phyloP scores from a whole-genome alignment of 2,888 invertebrate species.

The Melikaiella ostensackeni region DNA sequence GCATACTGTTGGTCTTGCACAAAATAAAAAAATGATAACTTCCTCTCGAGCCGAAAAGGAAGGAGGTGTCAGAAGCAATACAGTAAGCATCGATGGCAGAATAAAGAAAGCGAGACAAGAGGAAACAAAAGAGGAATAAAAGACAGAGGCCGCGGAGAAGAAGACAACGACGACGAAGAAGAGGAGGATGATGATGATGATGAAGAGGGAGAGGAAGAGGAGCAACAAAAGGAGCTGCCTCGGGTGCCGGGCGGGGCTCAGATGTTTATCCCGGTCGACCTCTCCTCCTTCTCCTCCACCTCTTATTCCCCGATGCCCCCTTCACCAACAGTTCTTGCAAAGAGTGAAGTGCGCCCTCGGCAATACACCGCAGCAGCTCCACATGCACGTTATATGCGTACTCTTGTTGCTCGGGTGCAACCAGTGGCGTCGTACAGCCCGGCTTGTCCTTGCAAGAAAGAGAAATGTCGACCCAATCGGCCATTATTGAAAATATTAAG shows the following conservation, averaged over 20 bases:
- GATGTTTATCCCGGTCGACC: constrained; percentile 77
- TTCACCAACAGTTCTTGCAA: constrained; percentile 66
- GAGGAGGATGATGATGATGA: constrained; percentile 55
- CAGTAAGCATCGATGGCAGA: constrained; percentile 37
- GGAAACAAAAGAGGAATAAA: constrained; percentile 52
- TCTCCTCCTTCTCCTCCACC: constrained; percentile 65
- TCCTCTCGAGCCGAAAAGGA: constrained; percentile 39
- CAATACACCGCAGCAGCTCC: constrained; percentile 62
- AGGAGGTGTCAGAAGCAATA: constrained; percentile 40
- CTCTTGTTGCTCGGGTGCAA: constrained; percentile 69
- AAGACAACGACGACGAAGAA: constrained; percentile 58
- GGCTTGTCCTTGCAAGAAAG: constrained; percentile 24
- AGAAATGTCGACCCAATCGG: constrained; percentile 9
- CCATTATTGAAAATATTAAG: constrained; percentile 25
- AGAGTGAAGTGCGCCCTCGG: constrained; percentile 68
- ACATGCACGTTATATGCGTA: constrained; percentile 62
- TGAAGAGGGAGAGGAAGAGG: constrained; percentile 63
- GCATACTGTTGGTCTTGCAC: not conserved
- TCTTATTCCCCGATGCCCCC: constrained; percentile 62
- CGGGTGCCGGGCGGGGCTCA: constrained; percentile 76
- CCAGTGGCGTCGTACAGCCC: constrained; percentile 70
- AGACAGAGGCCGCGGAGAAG: constrained; percentile 53
- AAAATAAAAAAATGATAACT: constrained; percentile 39
- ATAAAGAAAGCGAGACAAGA: constrained; percentile 45
- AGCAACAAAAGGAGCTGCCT: constrained; percentile 62